phyloP scores from a whole-genome alignment of 2,113 vertebrate species.

The Gymnogyps californianus region DNA sequence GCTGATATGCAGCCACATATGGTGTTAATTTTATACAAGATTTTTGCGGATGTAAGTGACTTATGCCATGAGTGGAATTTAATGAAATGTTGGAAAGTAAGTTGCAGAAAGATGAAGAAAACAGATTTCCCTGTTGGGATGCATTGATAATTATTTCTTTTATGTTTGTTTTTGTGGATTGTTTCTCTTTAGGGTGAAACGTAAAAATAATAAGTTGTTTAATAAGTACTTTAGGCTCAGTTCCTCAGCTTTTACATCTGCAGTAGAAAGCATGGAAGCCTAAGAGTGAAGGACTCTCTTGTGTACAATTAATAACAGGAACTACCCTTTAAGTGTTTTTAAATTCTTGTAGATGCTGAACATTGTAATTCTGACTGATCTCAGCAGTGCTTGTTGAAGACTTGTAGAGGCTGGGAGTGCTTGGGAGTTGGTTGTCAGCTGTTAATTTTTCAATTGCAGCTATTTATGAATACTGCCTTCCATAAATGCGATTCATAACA shows the following conservation, averaged over 20 bases:
- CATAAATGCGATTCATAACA: neutral
- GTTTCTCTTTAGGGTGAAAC: neutral
- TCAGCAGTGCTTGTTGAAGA: neutral
- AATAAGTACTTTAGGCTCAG: neutral
- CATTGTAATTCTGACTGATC: neutral
- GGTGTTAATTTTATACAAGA: neutral
- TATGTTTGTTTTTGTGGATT: neutral
- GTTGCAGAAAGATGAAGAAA: neutral
- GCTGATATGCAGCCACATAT: neutral
- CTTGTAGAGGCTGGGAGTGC: neutral
- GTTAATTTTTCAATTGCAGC: neutral
- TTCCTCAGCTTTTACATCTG: neutral
- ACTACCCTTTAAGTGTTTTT: neutral
- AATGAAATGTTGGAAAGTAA: neutral
- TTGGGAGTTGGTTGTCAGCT: neutral
- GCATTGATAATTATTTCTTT: neutral
- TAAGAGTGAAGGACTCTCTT: neutral
- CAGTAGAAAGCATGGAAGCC: neutral
- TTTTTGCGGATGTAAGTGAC: neutral
- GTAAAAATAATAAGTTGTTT: conserved; percentile 7
- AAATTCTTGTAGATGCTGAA: neutral
- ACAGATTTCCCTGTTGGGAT: neutral
- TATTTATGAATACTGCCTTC: neutral
- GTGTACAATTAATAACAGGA: neutral
- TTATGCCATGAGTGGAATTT: neutral